Conservation (phyloP, 64 coral and sea anemone genomes). For the Exaiptasia diaphana region DNA sequence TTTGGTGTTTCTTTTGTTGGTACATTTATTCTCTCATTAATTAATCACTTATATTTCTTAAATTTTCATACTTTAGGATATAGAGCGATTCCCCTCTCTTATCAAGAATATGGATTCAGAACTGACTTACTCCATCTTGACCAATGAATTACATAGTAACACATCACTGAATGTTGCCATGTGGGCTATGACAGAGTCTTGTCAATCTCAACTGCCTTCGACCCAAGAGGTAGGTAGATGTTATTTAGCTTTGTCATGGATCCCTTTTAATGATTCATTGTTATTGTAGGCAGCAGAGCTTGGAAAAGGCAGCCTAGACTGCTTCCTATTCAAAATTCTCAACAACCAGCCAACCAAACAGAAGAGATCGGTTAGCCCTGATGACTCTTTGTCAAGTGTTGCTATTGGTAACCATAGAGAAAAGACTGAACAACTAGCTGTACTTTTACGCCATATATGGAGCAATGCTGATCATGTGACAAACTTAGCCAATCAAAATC, state of each 20-base stretch:
- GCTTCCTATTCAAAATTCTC: not conserved
- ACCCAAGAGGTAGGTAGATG: not conserved
- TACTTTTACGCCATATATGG: constrained; percentile 28
- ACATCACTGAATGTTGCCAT: not conserved
- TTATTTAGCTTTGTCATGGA: not conserved
- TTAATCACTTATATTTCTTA: not conserved
- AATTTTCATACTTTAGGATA: not conserved
- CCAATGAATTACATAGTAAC: not conserved
- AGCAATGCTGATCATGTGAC: constrained; percentile 15
- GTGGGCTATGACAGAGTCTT: not conserved
- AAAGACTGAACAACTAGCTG: constrained; percentile 10
- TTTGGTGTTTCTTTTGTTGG: too few species aligned
- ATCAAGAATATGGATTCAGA: not conserved
- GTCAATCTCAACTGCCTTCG: not conserved
- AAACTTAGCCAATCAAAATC: not conserved
- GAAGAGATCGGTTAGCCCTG: not conserved
- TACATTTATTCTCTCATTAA: not conserved
- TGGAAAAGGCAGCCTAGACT: not conserved
- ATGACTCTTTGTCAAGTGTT: not conserved
- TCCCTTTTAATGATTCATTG: too few species aligned
- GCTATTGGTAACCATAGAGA: constrained; percentile 34
- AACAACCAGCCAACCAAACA: not conserved
- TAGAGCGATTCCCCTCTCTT: not conserved
- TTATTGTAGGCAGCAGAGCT: not conserved
- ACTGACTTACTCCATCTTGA: not conserved